These are phyloP conservation scores for Patiria miniata DNA, from an alignment of 35 echinoderm and acorn worm species.

Conservation along the genomic window DNA sequence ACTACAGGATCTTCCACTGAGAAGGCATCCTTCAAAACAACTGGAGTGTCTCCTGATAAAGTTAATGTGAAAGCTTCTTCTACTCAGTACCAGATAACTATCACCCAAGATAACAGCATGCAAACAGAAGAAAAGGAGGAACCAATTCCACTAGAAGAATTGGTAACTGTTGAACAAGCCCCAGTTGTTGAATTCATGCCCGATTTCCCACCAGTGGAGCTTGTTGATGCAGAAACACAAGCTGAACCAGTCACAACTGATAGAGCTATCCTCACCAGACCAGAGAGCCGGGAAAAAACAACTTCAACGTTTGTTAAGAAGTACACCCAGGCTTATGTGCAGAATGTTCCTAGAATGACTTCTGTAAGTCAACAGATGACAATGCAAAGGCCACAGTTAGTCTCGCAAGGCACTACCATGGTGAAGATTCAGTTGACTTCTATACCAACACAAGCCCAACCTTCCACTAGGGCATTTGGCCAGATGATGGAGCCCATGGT, in stretches of 20 bases:
- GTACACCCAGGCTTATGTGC: neutral
- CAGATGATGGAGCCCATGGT: neutral
- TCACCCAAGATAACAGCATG: too few relatives aligned
- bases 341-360: neutral
- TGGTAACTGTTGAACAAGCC: too few relatives aligned
- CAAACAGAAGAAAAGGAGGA: too few relatives aligned
- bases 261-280: neutral
- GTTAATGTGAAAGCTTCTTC: too few relatives aligned
- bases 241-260: neutral
- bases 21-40: too few relatives aligned
- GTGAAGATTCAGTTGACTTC: neutral
- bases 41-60: too few relatives aligned
- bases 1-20: too few relatives aligned
- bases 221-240: too few relatives aligned
- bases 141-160: too few relatives aligned
- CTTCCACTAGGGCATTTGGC: neutral
- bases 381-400: neutral
- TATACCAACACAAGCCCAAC: neutral
- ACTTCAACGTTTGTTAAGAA: neutral
- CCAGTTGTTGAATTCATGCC: too few relatives aligned
- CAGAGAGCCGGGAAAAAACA: neutral
- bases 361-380: constrained; percentile 4
- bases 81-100: too few relatives aligned
- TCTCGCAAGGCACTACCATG: neutral
- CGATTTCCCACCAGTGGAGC: too few relatives aligned